Percentiles rank a stretch among this genome's conserved stretches.
Conservation (phyloP, 2,113 vertebrate genomes). For the Microcebus ravelobensis region DNA sequence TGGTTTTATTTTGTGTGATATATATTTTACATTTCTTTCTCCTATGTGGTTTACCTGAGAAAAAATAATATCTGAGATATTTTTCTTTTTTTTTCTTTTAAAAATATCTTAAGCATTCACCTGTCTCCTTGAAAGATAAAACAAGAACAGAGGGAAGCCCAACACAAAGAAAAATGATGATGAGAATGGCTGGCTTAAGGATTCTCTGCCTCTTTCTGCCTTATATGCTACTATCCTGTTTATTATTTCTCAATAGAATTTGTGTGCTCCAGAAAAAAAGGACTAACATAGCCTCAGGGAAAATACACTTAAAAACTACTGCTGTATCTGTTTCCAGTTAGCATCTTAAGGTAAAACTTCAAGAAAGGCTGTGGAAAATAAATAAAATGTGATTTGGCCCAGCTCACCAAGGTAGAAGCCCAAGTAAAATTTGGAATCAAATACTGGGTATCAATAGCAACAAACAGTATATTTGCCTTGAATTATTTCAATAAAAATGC, state of each 20-base stretch:
- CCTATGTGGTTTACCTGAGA: neutral
- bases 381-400: neutral
- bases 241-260: neutral
- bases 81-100: neutral
- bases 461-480: neutral
- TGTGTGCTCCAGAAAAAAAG: neutral
- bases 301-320: neutral
- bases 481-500: conserved; percentile 1
- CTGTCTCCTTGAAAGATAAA: neutral
- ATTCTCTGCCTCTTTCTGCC: neutral
- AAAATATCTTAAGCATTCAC: neutral
- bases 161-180: neutral
- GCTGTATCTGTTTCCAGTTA: neutral
- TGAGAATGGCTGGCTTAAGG: neutral
- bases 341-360: neutral
- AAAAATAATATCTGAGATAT: neutral
- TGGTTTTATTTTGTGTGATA: neutral
- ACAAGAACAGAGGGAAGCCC: neutral
- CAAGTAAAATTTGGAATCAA: neutral
- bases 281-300: neutral
- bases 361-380: neutral
- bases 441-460: neutral
- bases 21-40: neutral
- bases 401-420: neutral
- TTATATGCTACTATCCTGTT: neutral